A percentile compares a stretch with the other conserved stretches of the same genome.
Evolutionary conservation across 1,140 invertebrate genomes (phyloP).

Genomic region (Drosophila sproati): DNA sequence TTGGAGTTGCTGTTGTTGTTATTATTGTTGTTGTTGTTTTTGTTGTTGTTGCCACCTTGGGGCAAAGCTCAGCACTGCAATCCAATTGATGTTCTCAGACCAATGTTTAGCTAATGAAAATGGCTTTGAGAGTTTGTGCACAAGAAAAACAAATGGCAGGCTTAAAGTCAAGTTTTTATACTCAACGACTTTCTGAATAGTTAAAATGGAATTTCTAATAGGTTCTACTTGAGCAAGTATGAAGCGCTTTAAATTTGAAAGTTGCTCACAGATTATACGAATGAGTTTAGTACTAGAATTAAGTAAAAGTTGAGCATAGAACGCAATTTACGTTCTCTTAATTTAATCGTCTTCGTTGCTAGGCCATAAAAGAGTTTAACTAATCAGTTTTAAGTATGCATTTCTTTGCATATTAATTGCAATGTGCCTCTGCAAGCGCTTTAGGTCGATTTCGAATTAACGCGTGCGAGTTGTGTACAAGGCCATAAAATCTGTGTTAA

Average conservation of each 20-base stretch:
- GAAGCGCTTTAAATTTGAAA: no score
- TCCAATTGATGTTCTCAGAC: slow-evolving; percentile 24
- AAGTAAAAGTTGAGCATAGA: no score
- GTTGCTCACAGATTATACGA: no score
- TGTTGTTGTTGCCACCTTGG: slow-evolving; percentile 6
- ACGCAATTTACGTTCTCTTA: no score
- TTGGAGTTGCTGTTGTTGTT: neutral
- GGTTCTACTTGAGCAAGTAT: no score
- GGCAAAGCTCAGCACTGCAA: slow-evolving; percentile 38
- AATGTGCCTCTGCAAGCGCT: neutral
- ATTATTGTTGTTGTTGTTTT: slow-evolving; percentile 9
- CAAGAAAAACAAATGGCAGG: neutral
- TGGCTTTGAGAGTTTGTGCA: slow-evolving; percentile 13
- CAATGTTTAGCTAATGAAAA: slow-evolving; percentile 43
- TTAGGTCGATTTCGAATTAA: slow-evolving; percentile 8
- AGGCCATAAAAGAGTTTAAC: no score
- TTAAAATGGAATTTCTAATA: neutral
- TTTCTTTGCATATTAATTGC: neutral
- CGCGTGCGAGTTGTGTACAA: slow-evolving; percentile 38
- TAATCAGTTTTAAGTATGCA: no score
- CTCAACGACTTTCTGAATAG: neutral
- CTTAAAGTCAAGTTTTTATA: neutral
- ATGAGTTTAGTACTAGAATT: no score
- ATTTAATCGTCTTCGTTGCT: no score
- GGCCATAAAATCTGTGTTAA: slow-evolving; percentile 76